Evolutionary conservation across 2,113 vertebrate genomes (phyloP), one percentile per base, ranked within the genome.

Genomic region (Pelecanoides urinatrix): DNA sequence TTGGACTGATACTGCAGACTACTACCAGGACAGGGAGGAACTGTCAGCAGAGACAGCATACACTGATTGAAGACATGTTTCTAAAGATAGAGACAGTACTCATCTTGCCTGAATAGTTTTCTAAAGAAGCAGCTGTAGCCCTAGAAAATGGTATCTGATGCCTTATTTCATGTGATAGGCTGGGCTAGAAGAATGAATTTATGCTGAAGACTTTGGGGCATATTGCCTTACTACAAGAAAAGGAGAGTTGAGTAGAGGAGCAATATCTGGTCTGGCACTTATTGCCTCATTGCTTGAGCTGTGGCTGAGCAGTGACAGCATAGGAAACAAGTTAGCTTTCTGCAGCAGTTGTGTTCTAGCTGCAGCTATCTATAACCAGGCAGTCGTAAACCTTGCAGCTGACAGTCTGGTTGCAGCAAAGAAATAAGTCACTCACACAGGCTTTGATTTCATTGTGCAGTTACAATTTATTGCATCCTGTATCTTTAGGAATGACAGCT

Each of bases 401-500:
- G 49, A 47, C 21, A 40, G 16, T 19, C 42, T 30, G 47, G 7
- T 32, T 91, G 22, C 55, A 74, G 38, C 32, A 96, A 32, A 86
- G 18, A 45, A 75, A 71, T 26, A 77, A 82, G 19, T 76, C 70
- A 85, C 27, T 38, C 29, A 84, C 50, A 26, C 30, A 83, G 21
- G 52, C 30, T 85, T 81, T 59, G 12, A 26, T 89, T 55, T 72
- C 49, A 91, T 92, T 85, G 20, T 82, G 17, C 40, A 96, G 49
- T 94, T 88, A 92, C 40, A 78, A 21, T 97, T 97, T 97, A 96
- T 97, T 95, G 21, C 49, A 49, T 89, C 80, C 29, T 71, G 1
- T 27, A 59, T 75, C 45, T 36, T 87, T 91, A 26, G 16, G 72
- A 67, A 87, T 23, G 53, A 86, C 36, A 94, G 71, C 36, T 87